A percentile compares a stretch with the other conserved stretches of the same genome.
Evolutionary conservation across 2,888 invertebrate genomes (phyloP).

Genomic region (Brenthis ino): DNA sequence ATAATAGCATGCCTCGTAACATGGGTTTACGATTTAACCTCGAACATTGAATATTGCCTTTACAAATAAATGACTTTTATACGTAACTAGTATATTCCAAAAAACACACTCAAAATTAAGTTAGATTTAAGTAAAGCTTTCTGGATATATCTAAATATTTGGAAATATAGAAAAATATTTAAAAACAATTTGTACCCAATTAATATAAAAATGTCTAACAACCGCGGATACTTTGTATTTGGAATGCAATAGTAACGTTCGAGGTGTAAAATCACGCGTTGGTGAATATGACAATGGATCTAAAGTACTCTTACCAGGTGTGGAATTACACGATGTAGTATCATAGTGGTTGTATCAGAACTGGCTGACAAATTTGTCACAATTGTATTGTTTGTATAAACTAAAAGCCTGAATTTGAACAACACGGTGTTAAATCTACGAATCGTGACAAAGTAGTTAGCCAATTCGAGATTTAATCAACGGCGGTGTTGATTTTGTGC

Average conservation of each 20-base stretch:
- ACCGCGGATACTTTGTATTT: neutral
- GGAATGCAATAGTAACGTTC: conserved; percentile 41
- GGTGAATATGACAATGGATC: conserved; percentile 43
- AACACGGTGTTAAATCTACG: neutral
- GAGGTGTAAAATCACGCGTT: conserved; percentile 39
- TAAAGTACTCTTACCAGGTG: conserved; percentile 35
- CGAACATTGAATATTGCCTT: conserved; percentile 41
- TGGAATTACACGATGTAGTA: conserved; percentile 36
- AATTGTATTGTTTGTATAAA: conserved; percentile 6
- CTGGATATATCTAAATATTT: conserved; percentile 11
- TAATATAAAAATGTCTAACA: neutral
- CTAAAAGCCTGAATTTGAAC: neutral
- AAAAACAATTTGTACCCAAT: conserved; percentile 6
- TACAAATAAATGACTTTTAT: conserved; percentile 18
- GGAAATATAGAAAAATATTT: neutral
- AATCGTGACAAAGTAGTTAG: conserved; percentile 27
- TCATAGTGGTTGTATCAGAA: conserved; percentile 38
- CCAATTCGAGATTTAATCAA: conserved; percentile 29
- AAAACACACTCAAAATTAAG: conserved; percentile 12
- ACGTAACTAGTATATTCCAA: conserved; percentile 5
- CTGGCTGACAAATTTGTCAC: conserved; percentile 40
- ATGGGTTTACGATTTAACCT: conserved; percentile 60
- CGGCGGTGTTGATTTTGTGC: conserved; percentile 37
- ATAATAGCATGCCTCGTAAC: conserved; percentile 68
- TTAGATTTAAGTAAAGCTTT: conserved; percentile 21